Conservation (phyloP, 2,888 invertebrate species). For the Caenorhabditis angaria region DNA sequence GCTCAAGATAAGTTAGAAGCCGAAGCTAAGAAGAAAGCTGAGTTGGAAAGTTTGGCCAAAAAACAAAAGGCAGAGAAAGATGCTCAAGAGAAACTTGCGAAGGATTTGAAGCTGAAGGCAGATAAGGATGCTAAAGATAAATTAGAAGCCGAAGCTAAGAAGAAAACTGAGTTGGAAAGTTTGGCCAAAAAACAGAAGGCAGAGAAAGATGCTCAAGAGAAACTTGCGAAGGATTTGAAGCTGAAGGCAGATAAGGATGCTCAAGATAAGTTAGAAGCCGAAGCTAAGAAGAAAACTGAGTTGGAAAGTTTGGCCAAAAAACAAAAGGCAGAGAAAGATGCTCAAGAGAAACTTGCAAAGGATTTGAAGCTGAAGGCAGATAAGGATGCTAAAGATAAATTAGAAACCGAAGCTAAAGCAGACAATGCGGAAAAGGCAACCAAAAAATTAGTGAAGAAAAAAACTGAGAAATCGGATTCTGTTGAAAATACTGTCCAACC, state of each 20-base stretch:
- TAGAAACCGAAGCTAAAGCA: conserved; percentile 6
- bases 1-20: conserved; percentile 11
- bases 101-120: too few relatives aligned
- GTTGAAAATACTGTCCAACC: too few relatives aligned
- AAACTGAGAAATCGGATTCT: neutral
- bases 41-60: conserved; percentile 28
- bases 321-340: conserved; percentile 8
- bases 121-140: conserved; percentile 13
- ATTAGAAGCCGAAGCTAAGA: conserved; percentile 7
- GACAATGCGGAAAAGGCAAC: conserved; percentile 1
- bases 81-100: conserved; percentile 15
- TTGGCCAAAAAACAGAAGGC: too few relatives aligned
- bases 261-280: too few relatives aligned
- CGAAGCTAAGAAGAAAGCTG: conserved; percentile 23
- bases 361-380: neutral
- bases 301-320: too few relatives aligned
- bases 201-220: conserved; percentile 11
- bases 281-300: conserved; percentile 13
- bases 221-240: conserved; percentile 17
- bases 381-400: neutral
- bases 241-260: conserved; percentile 18
- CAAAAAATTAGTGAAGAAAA: conserved; percentile 3
- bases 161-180: conserved; percentile 14
- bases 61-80: conserved; percentile 26
- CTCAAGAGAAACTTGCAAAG: neutral